These are phyloP conservation scores for Molossus alvarezi DNA, from an alignment of 2,797 vertebrate genomes.

Conservation along the genomic window DNA sequence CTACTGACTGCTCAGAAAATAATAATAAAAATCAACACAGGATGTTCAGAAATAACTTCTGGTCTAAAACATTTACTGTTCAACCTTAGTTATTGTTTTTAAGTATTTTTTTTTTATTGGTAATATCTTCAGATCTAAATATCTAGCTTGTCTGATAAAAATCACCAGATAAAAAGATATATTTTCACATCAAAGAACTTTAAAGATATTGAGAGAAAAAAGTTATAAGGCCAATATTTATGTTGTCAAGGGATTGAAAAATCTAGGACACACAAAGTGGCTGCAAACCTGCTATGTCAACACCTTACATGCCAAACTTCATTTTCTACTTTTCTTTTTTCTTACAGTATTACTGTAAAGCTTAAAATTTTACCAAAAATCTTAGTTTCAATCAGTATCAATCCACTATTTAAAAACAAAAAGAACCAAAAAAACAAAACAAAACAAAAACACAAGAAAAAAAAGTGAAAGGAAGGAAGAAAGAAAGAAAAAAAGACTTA, in stretches of 20 bases:
- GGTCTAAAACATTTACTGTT: not conserved
- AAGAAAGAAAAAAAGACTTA: slow-evolving; percentile 90
- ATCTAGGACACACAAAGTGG: slow-evolving; percentile 91
- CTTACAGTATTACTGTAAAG: slow-evolving; percentile 89
- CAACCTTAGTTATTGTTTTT: slow-evolving; percentile 20
- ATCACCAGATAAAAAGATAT: slow-evolving; percentile 78
- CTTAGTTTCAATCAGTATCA: slow-evolving; percentile 92
- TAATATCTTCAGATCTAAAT: slow-evolving; percentile 65
- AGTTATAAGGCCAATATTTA: slow-evolving; percentile 78
- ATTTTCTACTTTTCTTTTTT: slow-evolving; percentile 90
- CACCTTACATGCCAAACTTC: slow-evolving; percentile 91
- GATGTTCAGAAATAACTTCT: slow-evolving; percentile 2
- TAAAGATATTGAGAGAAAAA: slow-evolving; percentile 79
- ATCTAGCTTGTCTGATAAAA: slow-evolving; percentile 75
- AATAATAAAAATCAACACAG: slow-evolving; percentile 6
- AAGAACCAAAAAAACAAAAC: slow-evolving; percentile 60
- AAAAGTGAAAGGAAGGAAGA: slow-evolving; percentile 14
- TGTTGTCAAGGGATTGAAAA: slow-evolving; percentile 83
- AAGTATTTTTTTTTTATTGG: slow-evolving; percentile 72
- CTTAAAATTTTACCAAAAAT: slow-evolving; percentile 90
- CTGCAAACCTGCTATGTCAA: slow-evolving; percentile 92
- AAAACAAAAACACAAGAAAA: not conserved
- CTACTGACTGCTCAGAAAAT: slow-evolving; percentile 69
- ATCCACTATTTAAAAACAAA: slow-evolving; percentile 90
- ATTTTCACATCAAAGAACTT: slow-evolving; percentile 82